Evolutionary conservation across 1,140 invertebrate species (phyloP), one percentile per base, ranked within the genome.

Genomic region (Maniola jurtina): DNA sequence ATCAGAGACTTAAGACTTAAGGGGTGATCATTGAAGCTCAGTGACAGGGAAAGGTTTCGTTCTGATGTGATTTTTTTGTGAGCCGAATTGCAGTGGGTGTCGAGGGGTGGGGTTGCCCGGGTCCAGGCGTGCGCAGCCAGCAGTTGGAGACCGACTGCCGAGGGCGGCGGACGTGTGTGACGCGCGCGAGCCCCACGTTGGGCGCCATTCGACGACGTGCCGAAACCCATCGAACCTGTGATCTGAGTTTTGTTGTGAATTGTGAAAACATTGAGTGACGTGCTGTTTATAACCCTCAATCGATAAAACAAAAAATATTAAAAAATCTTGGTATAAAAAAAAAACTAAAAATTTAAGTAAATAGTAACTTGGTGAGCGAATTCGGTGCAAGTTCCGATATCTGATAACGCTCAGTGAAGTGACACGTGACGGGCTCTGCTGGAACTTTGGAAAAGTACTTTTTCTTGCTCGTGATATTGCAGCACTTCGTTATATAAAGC

Each of bases 81-180:
- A 77, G 76, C 77, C 80, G 81, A 86, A 84, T 89, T 84, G 84
- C 85, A 88, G 72, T 74, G 71, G 70, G 73, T 66, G 85, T 75
- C 5, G 42, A 45, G 42, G 42, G 42, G 42, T 45, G 42, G 42
- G 42, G 42, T 52, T 68, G 81, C 83, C 82, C 80, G 83, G 84
- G 86, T 78, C 73, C 80, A 86, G 86, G 86, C 86, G 81, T 84
- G 86, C 86, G 86, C 86, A 87, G 73, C 74, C 84, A 83, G 81
- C 80, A 89, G 86, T 89, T 61, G 70, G 77, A 64, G 45, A 65
- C 78, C 66, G 73, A 70, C 69, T 68, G 71, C 71, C 78, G 71
- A 25, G 61, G 16, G 52, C 62, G 54, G 61, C 69, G 74, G 63
- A 73, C 75, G 68, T 72, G 36, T 52, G 36, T 56, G 15, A 47